Evolutionary conservation across 2,888 invertebrate species (phyloP).

Genomic region (Eristalis intricaria): DNA sequence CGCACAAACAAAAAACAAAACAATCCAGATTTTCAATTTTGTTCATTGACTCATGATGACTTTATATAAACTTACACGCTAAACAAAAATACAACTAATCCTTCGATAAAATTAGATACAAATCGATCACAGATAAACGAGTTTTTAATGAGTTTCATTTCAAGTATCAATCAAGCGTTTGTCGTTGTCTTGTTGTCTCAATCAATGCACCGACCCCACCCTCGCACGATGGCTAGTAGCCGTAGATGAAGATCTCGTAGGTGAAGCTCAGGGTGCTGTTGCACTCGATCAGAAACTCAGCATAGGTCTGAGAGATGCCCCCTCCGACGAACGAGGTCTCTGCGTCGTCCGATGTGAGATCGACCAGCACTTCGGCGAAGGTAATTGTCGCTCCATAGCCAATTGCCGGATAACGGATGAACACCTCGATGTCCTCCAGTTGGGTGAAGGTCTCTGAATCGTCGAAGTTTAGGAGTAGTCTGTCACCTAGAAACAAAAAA

Average conservation of each 20-base stretch:
- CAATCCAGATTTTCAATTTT: conserved; percentile 12
- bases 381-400: conserved; percentile 75
- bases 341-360: conserved; percentile 68
- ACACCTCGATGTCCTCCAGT: conserved; percentile 76
- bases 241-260: conserved; percentile 78
- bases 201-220: neutral
- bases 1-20: neutral
- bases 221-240: conserved; percentile 75
- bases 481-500: conserved; percentile 75
- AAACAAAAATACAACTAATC: conserved; percentile 21
- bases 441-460: conserved; percentile 76
- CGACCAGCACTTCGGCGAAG: conserved; percentile 76
- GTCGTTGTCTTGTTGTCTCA: neutral
- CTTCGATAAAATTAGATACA: conserved; percentile 32
- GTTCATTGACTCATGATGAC: neutral
- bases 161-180: conserved; percentile 50
- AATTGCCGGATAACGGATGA: conserved; percentile 75
- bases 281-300: conserved; percentile 76
- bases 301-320: conserved; percentile 76
- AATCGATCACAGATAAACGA: conserved; percentile 59
- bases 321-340: conserved; percentile 71
- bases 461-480: conserved; percentile 74
- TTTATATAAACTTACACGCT: conserved; percentile 30
- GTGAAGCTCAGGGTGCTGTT: conserved; percentile 75
- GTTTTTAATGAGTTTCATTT: conserved; percentile 58